Percentiles rank a stretch among this genome's conserved stretches.
phyloP scores from a whole-genome alignment of 2,797 vertebrate species.

The Gallinago stenura region DNA sequence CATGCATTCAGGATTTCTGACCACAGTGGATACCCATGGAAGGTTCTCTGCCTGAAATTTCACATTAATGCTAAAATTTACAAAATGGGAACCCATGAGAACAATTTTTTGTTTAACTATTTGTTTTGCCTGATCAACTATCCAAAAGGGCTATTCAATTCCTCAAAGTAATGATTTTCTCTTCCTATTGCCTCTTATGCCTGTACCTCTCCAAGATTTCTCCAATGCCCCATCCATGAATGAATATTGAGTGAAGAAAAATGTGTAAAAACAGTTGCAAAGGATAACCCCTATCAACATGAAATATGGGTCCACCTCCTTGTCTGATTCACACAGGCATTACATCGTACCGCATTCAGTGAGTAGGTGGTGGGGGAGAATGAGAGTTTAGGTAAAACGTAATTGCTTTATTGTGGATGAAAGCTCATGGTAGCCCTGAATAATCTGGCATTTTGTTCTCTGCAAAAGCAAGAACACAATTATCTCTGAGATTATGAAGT shows the following conservation, averaged over 20 bases:
- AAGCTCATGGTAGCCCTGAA: neutral
- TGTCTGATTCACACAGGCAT: fast-evolving
- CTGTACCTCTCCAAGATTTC: neutral
- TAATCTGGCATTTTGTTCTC: neutral
- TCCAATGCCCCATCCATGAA: fast-evolving
- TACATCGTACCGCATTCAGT: fast-evolving
- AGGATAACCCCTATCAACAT: fast-evolving
- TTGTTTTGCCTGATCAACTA: neutral
- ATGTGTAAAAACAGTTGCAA: neutral
- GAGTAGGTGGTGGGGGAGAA: neutral
- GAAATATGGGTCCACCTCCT: neutral
- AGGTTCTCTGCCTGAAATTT: neutral
- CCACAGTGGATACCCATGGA: neutral
- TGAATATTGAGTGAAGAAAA: neutral
- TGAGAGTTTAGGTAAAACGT: neutral
- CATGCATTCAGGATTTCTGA: neutral
- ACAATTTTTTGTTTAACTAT: neutral
- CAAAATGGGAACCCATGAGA: neutral
- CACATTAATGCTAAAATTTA: neutral
- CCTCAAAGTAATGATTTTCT: neutral
- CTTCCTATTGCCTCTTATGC: neutral
- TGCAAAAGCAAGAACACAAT: neutral
- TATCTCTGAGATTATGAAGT: neutral
- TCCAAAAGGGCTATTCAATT: neutral
- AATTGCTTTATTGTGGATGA: neutral